Evolutionary conservation across 1,140 invertebrate species (phyloP).

Genomic region (Bicyclus anynana): DNA sequence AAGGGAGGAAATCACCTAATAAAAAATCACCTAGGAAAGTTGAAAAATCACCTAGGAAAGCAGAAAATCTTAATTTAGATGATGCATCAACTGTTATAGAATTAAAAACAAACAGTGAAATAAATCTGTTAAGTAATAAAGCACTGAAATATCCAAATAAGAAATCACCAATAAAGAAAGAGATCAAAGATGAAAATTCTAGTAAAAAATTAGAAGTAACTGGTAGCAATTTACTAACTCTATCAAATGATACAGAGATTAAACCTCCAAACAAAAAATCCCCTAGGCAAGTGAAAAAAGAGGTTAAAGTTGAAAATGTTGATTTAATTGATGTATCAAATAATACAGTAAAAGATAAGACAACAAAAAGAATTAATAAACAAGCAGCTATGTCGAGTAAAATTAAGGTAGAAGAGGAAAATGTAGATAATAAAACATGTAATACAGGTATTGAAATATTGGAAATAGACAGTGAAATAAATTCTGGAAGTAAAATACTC

Average conservation of each 20-base stretch:
- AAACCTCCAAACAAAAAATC: not conserved
- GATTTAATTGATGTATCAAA: not conserved
- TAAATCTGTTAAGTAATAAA: not conserved
- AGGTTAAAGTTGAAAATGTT: not conserved
- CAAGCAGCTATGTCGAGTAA: not conserved
- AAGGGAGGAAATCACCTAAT: slow-evolving; percentile 48
- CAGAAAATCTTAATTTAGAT: not conserved
- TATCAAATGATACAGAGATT: not conserved
- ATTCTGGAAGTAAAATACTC: not conserved
- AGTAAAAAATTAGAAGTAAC: no score
- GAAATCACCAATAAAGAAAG: no score
- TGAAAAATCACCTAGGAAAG: slow-evolving; percentile 5
- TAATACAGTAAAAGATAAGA: not conserved
- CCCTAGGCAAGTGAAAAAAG: not conserved
- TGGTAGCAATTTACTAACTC: not conserved
- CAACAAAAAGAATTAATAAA: slow-evolving; percentile 5
- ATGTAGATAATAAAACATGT: slow-evolving; percentile 1
- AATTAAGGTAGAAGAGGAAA: not conserved
- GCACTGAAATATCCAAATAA: no score
- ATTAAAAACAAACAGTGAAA: not conserved
- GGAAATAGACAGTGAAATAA: not conserved
- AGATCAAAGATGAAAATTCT: no score
- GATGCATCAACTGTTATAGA: not conserved
- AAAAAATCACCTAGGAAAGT: slow-evolving; percentile 26
- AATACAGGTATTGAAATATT: not conserved